phyloP scores from a whole-genome alignment of 1,140 invertebrate genomes.

The Brachionus paranguensis region DNA sequence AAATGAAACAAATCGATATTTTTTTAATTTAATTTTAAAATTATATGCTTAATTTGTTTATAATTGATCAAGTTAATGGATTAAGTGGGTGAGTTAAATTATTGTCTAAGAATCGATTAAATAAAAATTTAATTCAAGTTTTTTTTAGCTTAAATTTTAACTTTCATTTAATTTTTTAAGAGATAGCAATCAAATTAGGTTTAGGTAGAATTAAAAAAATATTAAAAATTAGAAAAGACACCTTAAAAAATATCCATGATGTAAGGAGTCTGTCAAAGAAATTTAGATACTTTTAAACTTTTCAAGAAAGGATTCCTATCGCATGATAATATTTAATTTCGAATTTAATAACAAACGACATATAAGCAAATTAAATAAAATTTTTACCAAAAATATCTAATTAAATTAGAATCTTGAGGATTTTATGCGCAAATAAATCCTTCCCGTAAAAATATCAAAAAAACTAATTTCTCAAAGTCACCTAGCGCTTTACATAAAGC shows the following conservation, averaged over 20 bases:
- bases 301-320: background rate
- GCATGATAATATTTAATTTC: background rate
- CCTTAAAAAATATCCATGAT: background rate
- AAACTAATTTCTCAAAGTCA: background rate
- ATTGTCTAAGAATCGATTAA: background rate
- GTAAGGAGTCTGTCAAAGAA: too few species aligned
- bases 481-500: background rate
- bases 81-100: background rate
- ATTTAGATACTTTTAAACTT: too few species aligned
- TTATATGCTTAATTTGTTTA: background rate
- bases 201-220: too few species aligned
- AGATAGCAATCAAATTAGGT: background rate
- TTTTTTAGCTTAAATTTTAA: background rate
- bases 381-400: background rate
- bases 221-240: background rate
- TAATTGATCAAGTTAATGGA: background rate
- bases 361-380: background rate
- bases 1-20: background rate
- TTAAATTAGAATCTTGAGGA: background rate
- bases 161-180: background rate
- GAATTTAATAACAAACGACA: background rate
- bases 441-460: background rate
- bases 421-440: background rate
- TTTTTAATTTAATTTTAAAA: background rate
- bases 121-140: background rate